Percentiles rank a stretch among this genome's conserved stretches.
phyloP scores from a whole-genome alignment of 1,140 invertebrate species.

The Samia ricini region DNA sequence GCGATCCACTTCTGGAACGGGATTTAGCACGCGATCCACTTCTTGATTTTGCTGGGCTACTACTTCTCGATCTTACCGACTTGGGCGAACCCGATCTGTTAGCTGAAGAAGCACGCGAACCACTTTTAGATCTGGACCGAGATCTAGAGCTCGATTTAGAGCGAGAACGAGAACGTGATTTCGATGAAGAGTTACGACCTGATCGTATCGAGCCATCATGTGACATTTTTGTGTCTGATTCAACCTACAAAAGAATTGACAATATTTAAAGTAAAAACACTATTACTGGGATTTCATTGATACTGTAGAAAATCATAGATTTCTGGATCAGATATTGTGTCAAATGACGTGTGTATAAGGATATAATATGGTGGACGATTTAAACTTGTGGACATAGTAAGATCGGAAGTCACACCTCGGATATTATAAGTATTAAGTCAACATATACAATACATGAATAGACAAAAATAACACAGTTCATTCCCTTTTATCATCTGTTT shows the following conservation, averaged over 20 bases:
- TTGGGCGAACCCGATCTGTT: slow-evolving; percentile 27
- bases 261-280: too few relatives aligned
- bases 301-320: too few relatives aligned
- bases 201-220: slow-evolving; percentile 45
- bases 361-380: too few relatives aligned
- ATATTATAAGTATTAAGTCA: too few relatives aligned
- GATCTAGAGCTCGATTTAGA: slow-evolving; percentile 28
- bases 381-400: too few relatives aligned
- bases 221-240: slow-evolving; percentile 46
- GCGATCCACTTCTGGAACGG: slow-evolving; percentile 24
- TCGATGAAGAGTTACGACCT: slow-evolving; percentile 22
- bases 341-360: too few relatives aligned
- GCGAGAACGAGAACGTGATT: slow-evolving; percentile 30
- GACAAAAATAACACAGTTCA: too few relatives aligned
- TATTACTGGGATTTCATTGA: too few relatives aligned
- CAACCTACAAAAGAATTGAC: slow-evolving; percentile 38
- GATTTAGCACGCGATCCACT: slow-evolving; percentile 34
- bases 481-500: too few relatives aligned
- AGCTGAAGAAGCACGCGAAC: slow-evolving; percentile 25
- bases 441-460: too few relatives aligned
- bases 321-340: too few relatives aligned
- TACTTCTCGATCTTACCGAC: slow-evolving; percentile 28
- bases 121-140: slow-evolving; percentile 28
- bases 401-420: too few relatives aligned
- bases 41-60: slow-evolving; percentile 23